A percentile compares a stretch with the other conserved stretches of the same genome.
phyloP scores from a whole-genome alignment of 1,140 invertebrate genomes.

The Lysiphlebus fabarum region DNA sequence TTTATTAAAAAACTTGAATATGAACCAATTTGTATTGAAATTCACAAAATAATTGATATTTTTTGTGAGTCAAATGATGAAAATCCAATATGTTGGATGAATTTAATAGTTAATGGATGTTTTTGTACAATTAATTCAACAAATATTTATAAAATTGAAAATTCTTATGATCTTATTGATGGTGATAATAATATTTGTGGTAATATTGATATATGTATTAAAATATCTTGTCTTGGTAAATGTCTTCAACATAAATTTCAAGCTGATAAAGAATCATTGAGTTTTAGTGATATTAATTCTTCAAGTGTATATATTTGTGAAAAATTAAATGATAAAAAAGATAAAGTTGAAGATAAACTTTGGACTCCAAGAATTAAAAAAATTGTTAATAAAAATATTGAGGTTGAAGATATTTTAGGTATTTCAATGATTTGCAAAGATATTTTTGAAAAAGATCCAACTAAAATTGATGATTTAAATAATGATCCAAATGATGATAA shows the following conservation, averaged over 20 bases:
- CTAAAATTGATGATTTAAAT: not conserved
- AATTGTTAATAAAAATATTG: not conserved
- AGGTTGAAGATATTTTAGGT: not conserved
- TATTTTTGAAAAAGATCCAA: not conserved
- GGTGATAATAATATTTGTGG: constrained; percentile 20
- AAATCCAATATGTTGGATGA: constrained; percentile 18
- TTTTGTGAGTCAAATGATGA: not conserved
- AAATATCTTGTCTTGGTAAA: constrained; percentile 28
- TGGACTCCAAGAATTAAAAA: constrained; percentile 2
- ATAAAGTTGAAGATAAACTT: constrained; percentile 11
- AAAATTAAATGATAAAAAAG: constrained; percentile 19
- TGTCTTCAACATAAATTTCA: constrained; percentile 35
- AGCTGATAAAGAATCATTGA: constrained; percentile 30
- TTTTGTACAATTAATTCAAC: constrained; percentile 23
- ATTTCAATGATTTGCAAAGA: not conserved
- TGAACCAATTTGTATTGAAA: constrained; percentile 18
- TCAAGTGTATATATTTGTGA: constrained; percentile 36
- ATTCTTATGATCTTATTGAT: constrained; percentile 24
- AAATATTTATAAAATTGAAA: constrained; percentile 19
- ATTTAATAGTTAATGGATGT: constrained; percentile 21
- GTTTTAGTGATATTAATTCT: constrained; percentile 36
- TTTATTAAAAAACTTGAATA: constrained; percentile 20
- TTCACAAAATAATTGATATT: constrained; percentile 9
- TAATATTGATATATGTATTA: constrained; percentile 23
- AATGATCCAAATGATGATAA: not conserved